Conservation (phyloP, 2,113 vertebrate species). For the Cephalopholis sonnerati region DNA sequence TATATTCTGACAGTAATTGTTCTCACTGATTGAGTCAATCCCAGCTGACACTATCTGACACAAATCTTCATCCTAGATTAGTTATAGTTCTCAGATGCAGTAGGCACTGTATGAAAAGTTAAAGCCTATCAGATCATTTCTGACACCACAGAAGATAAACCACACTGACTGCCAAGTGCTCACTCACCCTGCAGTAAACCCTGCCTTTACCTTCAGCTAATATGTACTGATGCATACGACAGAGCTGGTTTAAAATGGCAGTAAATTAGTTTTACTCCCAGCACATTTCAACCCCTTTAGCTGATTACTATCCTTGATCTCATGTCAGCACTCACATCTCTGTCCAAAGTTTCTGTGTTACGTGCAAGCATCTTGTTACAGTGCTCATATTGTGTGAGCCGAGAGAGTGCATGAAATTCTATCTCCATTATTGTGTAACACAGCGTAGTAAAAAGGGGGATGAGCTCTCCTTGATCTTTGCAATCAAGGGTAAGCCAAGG, state of each 20-base stretch:
- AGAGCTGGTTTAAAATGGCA: background rate
- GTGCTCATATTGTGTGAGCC: conserved; percentile 35
- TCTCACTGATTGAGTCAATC: background rate
- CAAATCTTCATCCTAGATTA: background rate
- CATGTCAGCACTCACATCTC: conserved; percentile 19
- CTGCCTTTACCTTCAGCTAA: background rate
- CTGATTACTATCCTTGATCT: conserved; percentile 7
- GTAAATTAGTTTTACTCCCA: background rate
- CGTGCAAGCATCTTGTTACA: conserved; percentile 51
- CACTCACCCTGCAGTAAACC: background rate
- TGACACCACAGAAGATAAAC: background rate
- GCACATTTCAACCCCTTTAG: background rate
- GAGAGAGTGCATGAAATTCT: conserved; percentile 51
- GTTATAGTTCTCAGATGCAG: background rate
- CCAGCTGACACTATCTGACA: background rate
- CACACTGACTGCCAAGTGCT: background rate
- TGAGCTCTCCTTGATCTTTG: conserved; percentile 1
- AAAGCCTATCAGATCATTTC: too few relatives aligned
- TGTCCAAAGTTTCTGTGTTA: conserved; percentile 24
- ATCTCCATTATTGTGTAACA: conserved; percentile 39
- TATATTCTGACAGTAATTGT: background rate
- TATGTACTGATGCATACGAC: background rate
- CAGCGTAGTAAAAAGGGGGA: conserved; percentile 9
- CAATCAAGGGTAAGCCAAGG: background rate
- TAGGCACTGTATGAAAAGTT: too few relatives aligned